A percentile compares a stretch with the other conserved stretches of the same genome.
These are phyloP conservation scores for Clistopyga incitator DNA, from an alignment of 2,888 invertebrate genomes.

Conservation along the genomic window DNA sequence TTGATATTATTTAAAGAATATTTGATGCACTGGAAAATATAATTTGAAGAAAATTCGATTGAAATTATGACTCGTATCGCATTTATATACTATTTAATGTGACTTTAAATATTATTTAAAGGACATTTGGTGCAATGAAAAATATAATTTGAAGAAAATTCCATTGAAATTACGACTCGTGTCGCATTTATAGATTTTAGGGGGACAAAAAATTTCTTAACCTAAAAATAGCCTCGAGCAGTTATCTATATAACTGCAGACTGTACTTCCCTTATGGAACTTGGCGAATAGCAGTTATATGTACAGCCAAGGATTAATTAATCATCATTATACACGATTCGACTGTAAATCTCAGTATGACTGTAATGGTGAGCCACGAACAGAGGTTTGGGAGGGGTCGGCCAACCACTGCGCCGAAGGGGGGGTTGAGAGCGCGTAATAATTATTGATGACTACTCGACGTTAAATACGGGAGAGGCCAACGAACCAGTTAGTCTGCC, in stretches of 20 bases:
- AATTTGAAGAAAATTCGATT: background rate
- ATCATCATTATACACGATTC: slow-evolving; percentile 48
- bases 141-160: background rate
- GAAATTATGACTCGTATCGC: background rate
- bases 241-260: background rate
- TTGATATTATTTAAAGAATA: no score
- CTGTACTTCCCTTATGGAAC: background rate
- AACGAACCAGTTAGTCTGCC: slow-evolving; percentile 47
- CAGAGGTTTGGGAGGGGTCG: slow-evolving; percentile 12
- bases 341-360: slow-evolving; percentile 40
- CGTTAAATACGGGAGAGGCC: slow-evolving; percentile 20
- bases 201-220: background rate
- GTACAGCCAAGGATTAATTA: slow-evolving; percentile 25
- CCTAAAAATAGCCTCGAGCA: background rate
- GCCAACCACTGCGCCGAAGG: slow-evolving; percentile 13
- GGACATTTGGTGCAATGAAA: no score
- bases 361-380: slow-evolving; percentile 30
- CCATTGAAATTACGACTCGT: background rate
- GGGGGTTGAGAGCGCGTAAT: slow-evolving; percentile 47
- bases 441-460: slow-evolving; percentile 58
- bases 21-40: no score
- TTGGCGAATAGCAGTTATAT: background rate
- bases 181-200: background rate
- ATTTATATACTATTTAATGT: background rate
- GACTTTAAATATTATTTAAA: no score